These are phyloP conservation scores for Phrynocephalus guinanensis DNA, from an alignment of 2,797 vertebrate genomes.

Conservation along the genomic window DNA sequence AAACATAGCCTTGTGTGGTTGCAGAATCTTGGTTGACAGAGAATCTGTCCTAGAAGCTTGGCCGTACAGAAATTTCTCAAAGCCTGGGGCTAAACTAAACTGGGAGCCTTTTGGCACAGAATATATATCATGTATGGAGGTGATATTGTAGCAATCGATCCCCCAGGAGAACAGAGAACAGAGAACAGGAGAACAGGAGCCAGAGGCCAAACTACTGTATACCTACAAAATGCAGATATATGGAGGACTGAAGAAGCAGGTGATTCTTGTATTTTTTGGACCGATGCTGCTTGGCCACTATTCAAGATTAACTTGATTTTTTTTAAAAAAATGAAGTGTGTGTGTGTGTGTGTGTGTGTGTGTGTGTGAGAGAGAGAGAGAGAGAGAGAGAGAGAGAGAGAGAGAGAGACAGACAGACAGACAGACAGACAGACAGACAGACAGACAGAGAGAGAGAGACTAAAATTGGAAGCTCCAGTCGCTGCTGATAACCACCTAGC, in stretches of 20 bases:
- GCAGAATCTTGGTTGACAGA: not conserved
- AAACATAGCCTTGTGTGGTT: not conserved
- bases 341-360: not conserved
- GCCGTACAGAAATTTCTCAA: not conserved
- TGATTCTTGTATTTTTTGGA: not conserved
- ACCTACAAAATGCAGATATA: not conserved
- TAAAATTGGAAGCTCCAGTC: not conserved
- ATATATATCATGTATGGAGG: not conserved
- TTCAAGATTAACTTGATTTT: not conserved
- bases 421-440: no score
- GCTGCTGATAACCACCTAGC: not conserved
- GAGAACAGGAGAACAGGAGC: no score
- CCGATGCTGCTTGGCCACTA: not conserved
- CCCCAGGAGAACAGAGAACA: constrained; percentile 26
- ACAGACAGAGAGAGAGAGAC: not conserved
- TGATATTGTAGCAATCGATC: constrained; percentile 3
- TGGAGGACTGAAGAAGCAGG: not conserved
- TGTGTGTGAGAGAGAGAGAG: no score
- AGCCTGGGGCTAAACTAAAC: constrained; percentile 26
- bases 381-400: no score
- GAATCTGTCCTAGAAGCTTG: constrained; percentile 17
- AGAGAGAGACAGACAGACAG: no score
- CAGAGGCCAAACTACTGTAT: constrained; percentile 17
- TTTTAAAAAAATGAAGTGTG: not conserved
- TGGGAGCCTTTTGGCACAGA: not conserved